These are phyloP conservation scores for Brachyhypopomus gauderio DNA, from an alignment of 2,113 vertebrate genomes.

Conservation along the genomic window DNA sequence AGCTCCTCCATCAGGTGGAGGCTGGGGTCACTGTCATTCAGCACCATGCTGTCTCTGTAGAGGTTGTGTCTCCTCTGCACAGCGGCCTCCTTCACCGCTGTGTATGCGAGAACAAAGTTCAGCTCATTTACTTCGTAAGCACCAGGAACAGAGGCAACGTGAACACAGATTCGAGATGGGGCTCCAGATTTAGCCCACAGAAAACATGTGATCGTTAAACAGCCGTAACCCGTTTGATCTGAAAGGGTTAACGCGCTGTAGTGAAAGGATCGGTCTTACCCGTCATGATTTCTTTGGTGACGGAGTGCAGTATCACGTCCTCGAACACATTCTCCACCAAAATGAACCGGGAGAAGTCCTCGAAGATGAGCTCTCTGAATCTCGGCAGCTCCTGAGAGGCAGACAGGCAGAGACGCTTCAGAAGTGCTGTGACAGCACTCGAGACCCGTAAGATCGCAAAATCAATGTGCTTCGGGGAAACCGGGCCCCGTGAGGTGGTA, in stretches of 20 bases:
- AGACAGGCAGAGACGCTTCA: background rate
- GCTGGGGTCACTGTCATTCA: conserved; percentile 93
- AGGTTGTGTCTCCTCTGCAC: conserved; percentile 94
- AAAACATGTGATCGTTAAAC: background rate
- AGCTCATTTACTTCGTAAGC: background rate
- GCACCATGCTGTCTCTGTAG: conserved; percentile 91
- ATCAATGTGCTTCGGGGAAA: too few species aligned
- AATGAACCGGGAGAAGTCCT: conserved; percentile 90
- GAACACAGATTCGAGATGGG: background rate
- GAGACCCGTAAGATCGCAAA: too few species aligned
- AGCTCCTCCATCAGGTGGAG: conserved; percentile 84
- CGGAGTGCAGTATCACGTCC: conserved; percentile 92
- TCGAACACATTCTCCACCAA: conserved; percentile 92
- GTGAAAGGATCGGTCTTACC: conserved; percentile 71
- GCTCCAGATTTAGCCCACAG: background rate
- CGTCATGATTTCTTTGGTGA: conserved; percentile 95
- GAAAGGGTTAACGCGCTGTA: background rate
- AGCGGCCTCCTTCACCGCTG: conserved; percentile 94
- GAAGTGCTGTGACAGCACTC: too few species aligned
- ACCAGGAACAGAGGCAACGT: background rate
- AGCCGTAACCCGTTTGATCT: background rate
- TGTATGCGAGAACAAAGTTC: background rate
- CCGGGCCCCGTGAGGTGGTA: too few species aligned
- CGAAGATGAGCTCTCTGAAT: conserved; percentile 94
- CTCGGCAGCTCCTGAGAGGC: conserved; percentile 82